Percentiles rank a stretch among this genome's conserved stretches.
phyloP scores from a whole-genome alignment of 2,113 vertebrate genomes.

The Carassius auratus region DNA sequence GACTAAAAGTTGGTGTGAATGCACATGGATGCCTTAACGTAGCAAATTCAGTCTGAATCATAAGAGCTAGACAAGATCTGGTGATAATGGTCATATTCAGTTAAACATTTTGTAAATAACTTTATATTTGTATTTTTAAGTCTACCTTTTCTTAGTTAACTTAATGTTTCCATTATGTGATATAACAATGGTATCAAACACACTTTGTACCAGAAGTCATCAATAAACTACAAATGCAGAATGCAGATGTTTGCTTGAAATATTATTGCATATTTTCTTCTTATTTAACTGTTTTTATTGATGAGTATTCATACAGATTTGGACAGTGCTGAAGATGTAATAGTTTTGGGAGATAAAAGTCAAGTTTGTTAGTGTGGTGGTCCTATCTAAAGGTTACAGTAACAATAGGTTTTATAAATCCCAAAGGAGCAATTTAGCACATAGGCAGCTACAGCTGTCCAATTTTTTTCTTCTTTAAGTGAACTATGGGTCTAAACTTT shows the following conservation, averaged over 20 bases:
- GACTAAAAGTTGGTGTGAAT: background rate
- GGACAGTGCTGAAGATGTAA: background rate
- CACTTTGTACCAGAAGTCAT: background rate
- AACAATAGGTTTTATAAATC: background rate
- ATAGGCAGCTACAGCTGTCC: background rate
- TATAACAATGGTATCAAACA: background rate
- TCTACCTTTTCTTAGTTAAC: background rate
- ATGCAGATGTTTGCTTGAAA: background rate
- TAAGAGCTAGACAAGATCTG: background rate
- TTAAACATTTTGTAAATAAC: slow-evolving; percentile 45
- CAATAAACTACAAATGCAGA: slow-evolving; percentile 1
- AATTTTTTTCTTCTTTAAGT: background rate
- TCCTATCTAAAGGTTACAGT: background rate
- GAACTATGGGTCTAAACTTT: background rate
- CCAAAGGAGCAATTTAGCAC: background rate
- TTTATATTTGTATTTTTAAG: background rate
- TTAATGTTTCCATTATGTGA: background rate
- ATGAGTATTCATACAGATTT: background rate
- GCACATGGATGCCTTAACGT: background rate
- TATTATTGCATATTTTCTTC: background rate
- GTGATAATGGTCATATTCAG: slow-evolving; percentile 1
- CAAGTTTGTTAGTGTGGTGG: no score
- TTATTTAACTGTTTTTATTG: background rate
- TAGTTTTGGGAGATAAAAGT: background rate
- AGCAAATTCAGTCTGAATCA: background rate